Base-by-base conservation (phyloP, 2,888 invertebrate genomes). In the Eristalinus sepulchralis region DNA sequence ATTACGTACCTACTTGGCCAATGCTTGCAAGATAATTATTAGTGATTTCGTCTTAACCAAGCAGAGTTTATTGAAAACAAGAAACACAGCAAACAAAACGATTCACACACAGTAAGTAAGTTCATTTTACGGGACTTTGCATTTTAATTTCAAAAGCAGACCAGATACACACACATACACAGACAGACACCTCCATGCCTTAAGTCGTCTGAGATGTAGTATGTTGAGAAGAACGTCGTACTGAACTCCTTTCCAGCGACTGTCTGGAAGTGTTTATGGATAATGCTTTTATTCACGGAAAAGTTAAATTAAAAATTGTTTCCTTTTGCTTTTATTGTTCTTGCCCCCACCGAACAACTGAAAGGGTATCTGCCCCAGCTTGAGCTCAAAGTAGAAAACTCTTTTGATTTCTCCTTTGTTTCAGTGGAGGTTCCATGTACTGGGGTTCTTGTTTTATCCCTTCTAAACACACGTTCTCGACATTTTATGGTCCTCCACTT, bases 251-350 rank as follows among this genome's bases (percentile, higher is more conserved):
- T 63, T 20, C 72, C 63, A 20, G 59, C 10, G 31, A 55, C 64
- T 71, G 78, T 63, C 67, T 76, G 20, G 20, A 79, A 86, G 86
- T 86, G 86, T 83, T 86, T 86, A 86, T 86, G 86, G 83, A 86
- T 83, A 83, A 79, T 79, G 70, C 70, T 79, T 73, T 79, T 86
- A 83, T 86, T 86, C 86, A 83, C 83, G 78, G 83, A 83, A 86
- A 86, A 86, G 86, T 86, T 86, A 83, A 86, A 86, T 86, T 86
- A 86, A 86, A 86, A 86, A 79, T 83, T 86, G 78, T 79, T 86
- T 86, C 71, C 77, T 86, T 53, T 57, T 64, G 53, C 71, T 64
- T 70, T 78, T 57, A 78, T 73, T 83, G 62, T 79, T 86, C 57
- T 63, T 63, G 13, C 53, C 71, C 72, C 64, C 59, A 39, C 39